Base-by-base conservation (phyloP, 2,113 vertebrate species). In the Anthoscopus minutus region DNA sequence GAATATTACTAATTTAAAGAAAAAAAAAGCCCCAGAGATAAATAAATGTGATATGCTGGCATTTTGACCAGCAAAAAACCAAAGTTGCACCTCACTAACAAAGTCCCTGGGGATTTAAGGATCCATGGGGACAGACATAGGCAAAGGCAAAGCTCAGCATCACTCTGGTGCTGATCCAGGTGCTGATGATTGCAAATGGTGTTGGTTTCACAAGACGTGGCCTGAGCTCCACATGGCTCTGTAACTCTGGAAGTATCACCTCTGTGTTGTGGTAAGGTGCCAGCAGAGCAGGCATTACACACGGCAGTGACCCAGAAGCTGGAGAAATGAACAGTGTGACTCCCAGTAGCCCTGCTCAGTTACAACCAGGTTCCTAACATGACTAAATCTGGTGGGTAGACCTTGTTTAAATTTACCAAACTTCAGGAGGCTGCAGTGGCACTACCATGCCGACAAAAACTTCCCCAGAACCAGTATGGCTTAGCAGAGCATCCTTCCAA, bases 181-280 rank as follows among this genome's bases (percentile, higher is more conserved):
- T 65, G 28, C 30, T 65, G 48, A 25, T 0, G 0, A 30, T 0
- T 56, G 47, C 51, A 54, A 88, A 42, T 28, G 66, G 40, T 0
- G 0, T 1, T 81, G 28, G 33, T 62, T 94, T 58, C 57, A 62
- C 20, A n/a, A 54, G 38, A 17, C 9, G 7, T 4, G 54, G 38
- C 47, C 70, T 38, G 28, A 88, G 25, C 11, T 27, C 5, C 31
- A 15, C 9, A 24, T 2, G 37, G 24, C 44, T 6, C 11, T 27
- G 33, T 33, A 38, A 14, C 22, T 30, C 69, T 81, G 64, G 6
- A 56, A 66, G 11, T n/a, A 31, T 8, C 51, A 37, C 40, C 86
- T 45, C 40, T 23, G 60, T 70, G n/a, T 0, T 72, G 40, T 14
- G 6, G 25, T 17, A 22, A 20, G 40, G 73, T 28, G 23, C 20